A percentile compares a stretch with the other conserved stretches of the same genome.
phyloP scores from a whole-genome alignment of 2,888 invertebrate genomes.

The Plemyria rubiginata region DNA sequence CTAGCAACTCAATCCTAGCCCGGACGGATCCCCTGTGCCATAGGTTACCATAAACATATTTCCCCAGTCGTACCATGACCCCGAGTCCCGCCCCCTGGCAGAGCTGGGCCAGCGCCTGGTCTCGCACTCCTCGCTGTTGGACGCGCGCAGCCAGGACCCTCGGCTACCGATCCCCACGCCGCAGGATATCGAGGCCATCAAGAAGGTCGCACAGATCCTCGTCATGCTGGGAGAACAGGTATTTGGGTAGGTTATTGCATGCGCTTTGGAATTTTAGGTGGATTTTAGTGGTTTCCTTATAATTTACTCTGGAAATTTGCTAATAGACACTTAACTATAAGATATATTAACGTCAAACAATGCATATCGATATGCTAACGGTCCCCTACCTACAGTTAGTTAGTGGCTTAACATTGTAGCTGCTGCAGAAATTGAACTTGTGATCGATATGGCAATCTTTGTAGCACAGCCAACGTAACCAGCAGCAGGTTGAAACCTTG shows the following conservation, averaged over 20 bases:
- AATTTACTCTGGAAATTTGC: neutral
- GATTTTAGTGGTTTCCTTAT: neutral
- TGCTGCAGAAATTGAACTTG: constrained; percentile 2
- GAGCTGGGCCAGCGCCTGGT: constrained; percentile 53
- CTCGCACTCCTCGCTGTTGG: constrained; percentile 49
- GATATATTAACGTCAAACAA: no score
- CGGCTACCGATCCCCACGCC: constrained; percentile 59
- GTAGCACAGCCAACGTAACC: constrained; percentile 30
- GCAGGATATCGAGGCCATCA: constrained; percentile 69
- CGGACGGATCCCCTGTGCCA: no score
- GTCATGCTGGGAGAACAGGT: constrained; percentile 75
- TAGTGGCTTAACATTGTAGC: constrained; percentile 1
- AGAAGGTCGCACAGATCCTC: constrained; percentile 73
- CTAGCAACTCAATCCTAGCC: neutral
- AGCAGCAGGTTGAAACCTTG: constrained; percentile 18
- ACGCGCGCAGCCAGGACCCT: constrained; percentile 42
- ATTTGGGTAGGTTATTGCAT: constrained; percentile 34
- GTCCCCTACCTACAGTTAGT: no score
- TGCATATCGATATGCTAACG: no score
- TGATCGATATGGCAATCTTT: constrained; percentile 17
- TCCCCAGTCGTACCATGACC: constrained; percentile 38
- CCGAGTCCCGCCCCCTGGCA: constrained; percentile 48
- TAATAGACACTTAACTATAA: neutral
- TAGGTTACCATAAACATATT: neutral
- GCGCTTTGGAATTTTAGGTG: neutral